phyloP scores from a whole-genome alignment of 2,888 invertebrate species.

The Salticus scenicus region DNA sequence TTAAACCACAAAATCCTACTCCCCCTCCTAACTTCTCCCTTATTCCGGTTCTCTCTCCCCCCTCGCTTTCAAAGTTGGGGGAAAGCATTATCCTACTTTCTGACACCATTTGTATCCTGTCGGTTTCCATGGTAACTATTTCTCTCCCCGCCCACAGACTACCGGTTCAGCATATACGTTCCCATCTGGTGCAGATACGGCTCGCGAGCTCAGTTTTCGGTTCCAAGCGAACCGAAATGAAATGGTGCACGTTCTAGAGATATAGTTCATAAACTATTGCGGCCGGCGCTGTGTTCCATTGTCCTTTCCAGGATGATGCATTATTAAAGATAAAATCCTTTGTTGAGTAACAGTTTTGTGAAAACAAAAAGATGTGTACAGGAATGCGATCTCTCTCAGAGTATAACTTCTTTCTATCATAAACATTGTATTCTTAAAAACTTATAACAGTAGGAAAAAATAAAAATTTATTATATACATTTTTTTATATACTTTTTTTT shows the following conservation, averaged over 20 bases:
- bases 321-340: not conserved
- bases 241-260: constrained; percentile 10
- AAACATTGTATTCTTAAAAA: no score
- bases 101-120: constrained; percentile 69
- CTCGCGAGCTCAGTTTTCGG: constrained; percentile 20
- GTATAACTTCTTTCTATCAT: no score
- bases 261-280: constrained; percentile 9
- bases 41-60: constrained; percentile 36
- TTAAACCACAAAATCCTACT: constrained; percentile 59
- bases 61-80: constrained; percentile 59
- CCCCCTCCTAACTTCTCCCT: constrained; percentile 2
- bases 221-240: constrained; percentile 20
- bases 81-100: constrained; percentile 65
- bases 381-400: no score
- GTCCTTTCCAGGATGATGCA: not conserved
- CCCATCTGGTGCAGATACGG: constrained; percentile 54
- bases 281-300: not conserved
- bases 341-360: not conserved
- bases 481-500: no score
- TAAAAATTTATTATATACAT: no score
- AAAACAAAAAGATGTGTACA: not conserved
- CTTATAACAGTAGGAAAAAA: no score
- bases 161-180: constrained; percentile 48
- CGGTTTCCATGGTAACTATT: constrained; percentile 51
- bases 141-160: constrained; percentile 47